A percentile compares a stretch with the other conserved stretches of the same genome.
Evolutionary conservation across 30 jellyfish, hydroid and myxozoan species (phyloP).

Genomic region (Clytia hemisphaerica): DNA sequence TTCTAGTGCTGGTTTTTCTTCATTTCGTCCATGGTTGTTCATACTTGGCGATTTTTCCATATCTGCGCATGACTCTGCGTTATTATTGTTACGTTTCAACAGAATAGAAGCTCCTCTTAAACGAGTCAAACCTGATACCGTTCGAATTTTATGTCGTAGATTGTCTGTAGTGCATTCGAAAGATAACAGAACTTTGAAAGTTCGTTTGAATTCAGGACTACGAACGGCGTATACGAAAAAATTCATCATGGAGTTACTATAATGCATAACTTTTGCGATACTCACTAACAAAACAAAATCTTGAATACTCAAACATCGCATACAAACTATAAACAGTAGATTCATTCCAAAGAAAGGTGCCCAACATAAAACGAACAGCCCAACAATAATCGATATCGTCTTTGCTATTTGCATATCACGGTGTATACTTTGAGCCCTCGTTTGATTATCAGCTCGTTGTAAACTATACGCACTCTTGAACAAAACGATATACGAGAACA

Average conservation of each 20-base stretch:
- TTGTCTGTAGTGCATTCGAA: no score
- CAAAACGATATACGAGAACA: conserved; percentile 46
- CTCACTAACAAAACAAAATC: background rate
- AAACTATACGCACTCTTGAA: conserved; percentile 45
- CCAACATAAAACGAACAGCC: conserved; percentile 77
- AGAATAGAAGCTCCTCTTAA: no score
- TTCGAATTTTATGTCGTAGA: no score
- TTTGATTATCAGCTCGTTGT: conserved; percentile 38
- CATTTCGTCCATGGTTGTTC: no score
- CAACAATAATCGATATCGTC: conserved; percentile 66
- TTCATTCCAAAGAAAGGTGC: conserved; percentile 69
- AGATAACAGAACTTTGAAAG: no score
- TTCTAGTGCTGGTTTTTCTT: no score
- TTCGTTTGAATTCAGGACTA: conserved; percentile 41
- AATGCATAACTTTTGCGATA: conserved; percentile 24
- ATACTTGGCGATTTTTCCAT: no score
- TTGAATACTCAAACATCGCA: conserved; percentile 31
- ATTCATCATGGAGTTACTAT: conserved; percentile 35
- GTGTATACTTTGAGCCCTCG: conserved; percentile 19
- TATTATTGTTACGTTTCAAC: no score
- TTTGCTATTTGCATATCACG: conserved; percentile 75
- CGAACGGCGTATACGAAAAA: conserved; percentile 34
- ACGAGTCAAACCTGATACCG: no score
- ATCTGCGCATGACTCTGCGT: no score
- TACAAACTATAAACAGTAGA: conserved; percentile 41